Evolutionary conservation across 2,888 invertebrate species (phyloP), one percentile per base, ranked within the genome.

Genomic region (Eudemis profundana): DNA sequence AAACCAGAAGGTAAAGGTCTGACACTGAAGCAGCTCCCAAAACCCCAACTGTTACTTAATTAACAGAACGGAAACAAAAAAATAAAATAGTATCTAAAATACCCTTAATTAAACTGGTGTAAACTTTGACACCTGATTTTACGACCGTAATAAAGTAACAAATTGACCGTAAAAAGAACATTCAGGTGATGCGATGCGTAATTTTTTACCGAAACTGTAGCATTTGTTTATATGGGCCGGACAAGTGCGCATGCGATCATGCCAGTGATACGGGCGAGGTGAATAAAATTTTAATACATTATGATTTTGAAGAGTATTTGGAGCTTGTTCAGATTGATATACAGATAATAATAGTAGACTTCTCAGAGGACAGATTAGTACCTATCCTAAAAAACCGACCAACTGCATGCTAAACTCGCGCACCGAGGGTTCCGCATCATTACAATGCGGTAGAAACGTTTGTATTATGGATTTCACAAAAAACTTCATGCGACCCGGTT

Each of bases 101-200:
- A 44, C 59, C 54, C 50, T 27, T 70, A 71, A 70, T 70, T 68
- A 71, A 72, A 69, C 38, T 40, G 68, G 79, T 77, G 79, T 80
- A 76, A 81, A 79, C 68, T 77, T 63, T 74, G 79, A 79, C 84
- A 85, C 86, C 81, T 83, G 82, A 83, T 85, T 84, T 84, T 82
- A 85, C 78, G 70, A 70, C 23, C 7, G 70, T 72, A 76, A 78
- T 80, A 81, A 84, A 82, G 75, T 71, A 75, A 78, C 75, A 76
- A 85, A 85, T 83, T 81, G 75, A 74, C 78, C 77, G 76, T 85
- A 78, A 81, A 81, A 81, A 69, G 57, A 69, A 44, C 51, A 64
- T 54, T 60, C 29, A 60, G 40, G 56, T 68, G 72, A 77, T 70
- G 74, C 73, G 72, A 77, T 70, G 74, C 73, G 73, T 69, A 73